Evolutionary conservation across 1,140 invertebrate species (phyloP).

Genomic region (Heliconius congener): DNA sequence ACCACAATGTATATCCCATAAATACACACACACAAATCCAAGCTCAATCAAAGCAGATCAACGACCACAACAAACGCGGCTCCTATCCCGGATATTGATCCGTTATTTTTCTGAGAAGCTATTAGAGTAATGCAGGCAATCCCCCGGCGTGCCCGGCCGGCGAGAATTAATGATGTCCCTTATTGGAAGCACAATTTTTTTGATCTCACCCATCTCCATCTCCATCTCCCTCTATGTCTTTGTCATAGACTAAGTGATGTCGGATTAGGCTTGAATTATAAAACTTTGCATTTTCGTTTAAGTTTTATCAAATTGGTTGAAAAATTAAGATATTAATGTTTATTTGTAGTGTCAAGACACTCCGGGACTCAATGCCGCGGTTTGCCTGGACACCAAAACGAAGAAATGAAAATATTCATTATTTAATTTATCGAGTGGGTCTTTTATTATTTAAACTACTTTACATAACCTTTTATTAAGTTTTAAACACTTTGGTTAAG

Average conservation of each 20-base stretch:
- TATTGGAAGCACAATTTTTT: constrained; percentile 79
- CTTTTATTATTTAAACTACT: too few relatives aligned
- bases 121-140: constrained; percentile 71
- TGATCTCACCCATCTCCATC: constrained; percentile 57
- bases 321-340: too few relatives aligned
- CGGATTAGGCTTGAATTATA: not conserved
- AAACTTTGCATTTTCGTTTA: too few relatives aligned
- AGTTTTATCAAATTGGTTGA: too few relatives aligned
- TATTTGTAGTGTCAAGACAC: too few relatives aligned
- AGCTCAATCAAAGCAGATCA: constrained; percentile 46
- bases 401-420: too few relatives aligned
- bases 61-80: constrained; percentile 47
- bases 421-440: too few relatives aligned
- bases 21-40: not conserved
- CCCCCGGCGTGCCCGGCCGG: constrained; percentile 59
- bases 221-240: constrained; percentile 47
- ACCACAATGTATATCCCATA: not conserved
- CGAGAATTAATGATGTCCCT: constrained; percentile 79
- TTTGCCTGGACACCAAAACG: too few relatives aligned
- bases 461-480: too few relatives aligned
- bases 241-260: constrained; percentile 26
- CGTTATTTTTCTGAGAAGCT: constrained; percentile 74
- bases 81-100: constrained; percentile 64
- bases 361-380: too few relatives aligned
- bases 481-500: too few relatives aligned